phyloP scores from a whole-genome alignment of 1,140 invertebrate genomes.

The Hyles vespertilio region DNA sequence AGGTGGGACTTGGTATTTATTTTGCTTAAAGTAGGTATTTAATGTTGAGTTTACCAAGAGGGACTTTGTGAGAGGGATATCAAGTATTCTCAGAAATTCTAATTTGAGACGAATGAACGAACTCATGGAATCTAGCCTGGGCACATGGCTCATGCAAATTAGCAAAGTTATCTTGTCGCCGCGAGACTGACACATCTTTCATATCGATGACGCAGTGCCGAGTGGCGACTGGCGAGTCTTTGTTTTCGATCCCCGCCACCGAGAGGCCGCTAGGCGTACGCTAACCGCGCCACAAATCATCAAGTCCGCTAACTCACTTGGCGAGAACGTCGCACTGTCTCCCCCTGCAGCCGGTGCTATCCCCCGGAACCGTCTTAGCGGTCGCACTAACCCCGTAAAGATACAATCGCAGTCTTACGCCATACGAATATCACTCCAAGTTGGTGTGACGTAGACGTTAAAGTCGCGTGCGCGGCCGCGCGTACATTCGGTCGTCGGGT shows the following conservation, averaged over 20 bases:
- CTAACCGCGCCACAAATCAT: slow-evolving; percentile 55
- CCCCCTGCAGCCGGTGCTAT: slow-evolving; percentile 15
- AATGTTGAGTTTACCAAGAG: slow-evolving; percentile 11
- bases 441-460: slow-evolving; percentile 33
- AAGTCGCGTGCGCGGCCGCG: slow-evolving; percentile 28
- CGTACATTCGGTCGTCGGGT: neutral
- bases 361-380: slow-evolving; percentile 24
- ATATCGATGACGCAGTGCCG: slow-evolving; percentile 28
- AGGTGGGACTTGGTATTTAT: no score
- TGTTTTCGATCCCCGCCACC: slow-evolving; percentile 34
- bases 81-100: no score
- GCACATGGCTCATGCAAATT: slow-evolving; percentile 10
- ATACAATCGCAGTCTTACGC: slow-evolving; percentile 22
- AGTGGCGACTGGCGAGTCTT: slow-evolving; percentile 38
- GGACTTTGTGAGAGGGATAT: no score
- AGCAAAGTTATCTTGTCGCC: slow-evolving; percentile 11
- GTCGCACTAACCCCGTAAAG: slow-evolving; percentile 39
- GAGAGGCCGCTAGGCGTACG: slow-evolving; percentile 46
- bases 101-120: no score
- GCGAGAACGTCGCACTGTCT: slow-evolving; percentile 27
- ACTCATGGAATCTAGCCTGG: neutral
- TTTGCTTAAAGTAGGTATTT: neutral
- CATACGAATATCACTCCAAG: slow-evolving; percentile 38
- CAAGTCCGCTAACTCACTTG: slow-evolving; percentile 39
- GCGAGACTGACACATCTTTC: slow-evolving; percentile 21